phyloP scores from a whole-genome alignment of 1,140 invertebrate genomes.

The Lutraria rhynchaena region DNA sequence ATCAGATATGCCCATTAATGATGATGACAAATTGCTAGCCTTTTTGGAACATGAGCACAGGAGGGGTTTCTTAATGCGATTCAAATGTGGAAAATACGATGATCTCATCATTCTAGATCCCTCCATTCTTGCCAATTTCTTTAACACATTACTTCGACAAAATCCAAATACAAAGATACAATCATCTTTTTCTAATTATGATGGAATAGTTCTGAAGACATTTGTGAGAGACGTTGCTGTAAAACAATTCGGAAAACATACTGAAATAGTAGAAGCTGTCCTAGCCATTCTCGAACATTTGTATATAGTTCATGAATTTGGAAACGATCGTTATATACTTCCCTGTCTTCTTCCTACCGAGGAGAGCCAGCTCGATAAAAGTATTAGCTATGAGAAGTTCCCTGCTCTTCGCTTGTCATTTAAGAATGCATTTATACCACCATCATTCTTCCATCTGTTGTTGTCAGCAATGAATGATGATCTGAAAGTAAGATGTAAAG shows the following conservation, averaged over 20 bases:
- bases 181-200: background rate
- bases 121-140: background rate
- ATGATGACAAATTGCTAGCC: background rate
- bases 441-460: constrained; percentile 23
- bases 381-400: background rate
- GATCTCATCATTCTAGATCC: constrained; percentile 29
- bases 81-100: background rate
- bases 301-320: constrained; percentile 20
- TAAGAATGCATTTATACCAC: constrained; percentile 12
- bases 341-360: constrained; percentile 2
- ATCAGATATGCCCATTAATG: constrained; percentile 27
- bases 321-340: constrained; percentile 2
- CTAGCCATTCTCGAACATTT: background rate
- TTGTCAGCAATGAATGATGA: background rate
- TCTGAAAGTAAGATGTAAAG: background rate
- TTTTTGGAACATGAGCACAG: constrained; percentile 33
- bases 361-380: background rate
- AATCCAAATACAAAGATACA: background rate
- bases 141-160: constrained; percentile 1
- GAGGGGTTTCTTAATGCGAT: constrained; percentile 27
- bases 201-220: constrained; percentile 3
- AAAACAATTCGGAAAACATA: background rate
- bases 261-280: background rate
- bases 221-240: background rate
- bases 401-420: constrained; percentile 7